Percentiles rank a stretch among this genome's conserved stretches.
phyloP scores from a whole-genome alignment of 2,797 vertebrate species.

The Takifugu rubripes region DNA sequence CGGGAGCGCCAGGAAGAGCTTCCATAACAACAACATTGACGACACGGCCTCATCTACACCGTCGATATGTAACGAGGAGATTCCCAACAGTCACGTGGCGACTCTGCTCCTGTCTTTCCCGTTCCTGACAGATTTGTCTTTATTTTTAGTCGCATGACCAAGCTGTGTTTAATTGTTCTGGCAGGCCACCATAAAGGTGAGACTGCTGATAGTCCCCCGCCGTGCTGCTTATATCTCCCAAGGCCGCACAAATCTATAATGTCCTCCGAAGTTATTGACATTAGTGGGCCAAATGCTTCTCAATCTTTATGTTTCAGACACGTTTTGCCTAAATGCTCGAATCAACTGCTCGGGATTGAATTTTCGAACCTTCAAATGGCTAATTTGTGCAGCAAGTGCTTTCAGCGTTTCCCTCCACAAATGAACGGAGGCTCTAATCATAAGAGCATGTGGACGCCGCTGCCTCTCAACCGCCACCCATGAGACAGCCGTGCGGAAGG shows the following conservation, averaged over 20 bases:
- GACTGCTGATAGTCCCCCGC: conserved; percentile 32
- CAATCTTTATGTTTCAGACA: conserved; percentile 73
- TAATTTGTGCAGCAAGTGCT: conserved; percentile 84
- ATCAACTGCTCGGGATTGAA: conserved; percentile 81
- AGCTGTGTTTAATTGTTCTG: too few relatives aligned
- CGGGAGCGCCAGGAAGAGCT: too few relatives aligned
- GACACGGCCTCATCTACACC: too few relatives aligned
- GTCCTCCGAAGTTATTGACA: conserved; percentile 72
- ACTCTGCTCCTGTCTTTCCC: too few relatives aligned
- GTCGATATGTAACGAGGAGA: too few relatives aligned
- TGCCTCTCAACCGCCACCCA: conserved; percentile 77
- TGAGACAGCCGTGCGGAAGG: conserved; percentile 85
- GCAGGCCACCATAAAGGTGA: too few relatives aligned
- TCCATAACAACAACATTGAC: too few relatives aligned
- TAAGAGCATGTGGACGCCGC: conserved; percentile 81
- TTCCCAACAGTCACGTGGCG: too few relatives aligned
- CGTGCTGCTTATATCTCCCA: conserved; percentile 49
- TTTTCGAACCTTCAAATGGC: conserved; percentile 79
- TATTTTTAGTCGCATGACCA: too few relatives aligned
- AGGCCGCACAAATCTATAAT: conserved; percentile 62
- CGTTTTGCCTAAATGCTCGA: conserved; percentile 78
- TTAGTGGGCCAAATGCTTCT: conserved; percentile 71
- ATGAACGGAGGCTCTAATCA: conserved; percentile 80
- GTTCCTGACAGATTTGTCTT: too few relatives aligned
- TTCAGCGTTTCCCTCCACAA: conserved; percentile 77